Evolutionary conservation across 2,888 invertebrate species (phyloP).

Genomic region (Epicampocera succincta): DNA sequence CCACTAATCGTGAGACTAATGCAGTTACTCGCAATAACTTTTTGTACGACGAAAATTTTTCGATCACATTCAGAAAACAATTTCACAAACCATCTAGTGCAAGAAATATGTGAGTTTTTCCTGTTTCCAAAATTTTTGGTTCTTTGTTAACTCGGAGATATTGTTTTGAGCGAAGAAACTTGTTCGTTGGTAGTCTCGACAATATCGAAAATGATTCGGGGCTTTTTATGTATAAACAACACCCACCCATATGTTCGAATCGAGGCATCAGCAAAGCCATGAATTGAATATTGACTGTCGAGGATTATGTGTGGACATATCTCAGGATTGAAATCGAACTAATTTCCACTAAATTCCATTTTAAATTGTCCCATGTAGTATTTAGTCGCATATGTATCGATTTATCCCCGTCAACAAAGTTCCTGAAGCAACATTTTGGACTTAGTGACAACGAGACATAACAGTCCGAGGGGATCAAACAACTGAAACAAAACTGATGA

Average conservation of each 20-base stretch:
- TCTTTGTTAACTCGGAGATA: neutral
- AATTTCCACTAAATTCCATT: slow-evolving; percentile 5
- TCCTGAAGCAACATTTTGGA: slow-evolving; percentile 14
- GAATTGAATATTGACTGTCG: neutral
- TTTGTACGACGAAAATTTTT: too few relatives aligned
- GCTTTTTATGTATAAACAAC: slow-evolving; percentile 35
- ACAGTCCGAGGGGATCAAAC: neutral
- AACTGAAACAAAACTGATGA: neutral
- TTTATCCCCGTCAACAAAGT: slow-evolving; percentile 38
- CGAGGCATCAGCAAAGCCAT: slow-evolving; percentile 37
- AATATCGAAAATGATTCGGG: neutral
- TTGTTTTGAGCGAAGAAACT: neutral
- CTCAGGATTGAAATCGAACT: neutral
- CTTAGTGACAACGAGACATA: neutral
- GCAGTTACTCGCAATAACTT: too few relatives aligned
- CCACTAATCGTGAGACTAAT: too few relatives aligned
- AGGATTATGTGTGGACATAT: neutral
- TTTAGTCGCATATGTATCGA: slow-evolving; percentile 11
- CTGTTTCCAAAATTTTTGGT: too few relatives aligned
- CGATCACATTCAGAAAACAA: too few relatives aligned
- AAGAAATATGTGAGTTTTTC: too few relatives aligned
- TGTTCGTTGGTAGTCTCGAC: neutral
- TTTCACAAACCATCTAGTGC: too few relatives aligned
- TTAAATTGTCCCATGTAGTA: slow-evolving; percentile 21
- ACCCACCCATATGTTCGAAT: slow-evolving; percentile 29